Evolutionary conservation across 2,113 vertebrate genomes (phyloP).

Genomic region (Athene noctua): DNA sequence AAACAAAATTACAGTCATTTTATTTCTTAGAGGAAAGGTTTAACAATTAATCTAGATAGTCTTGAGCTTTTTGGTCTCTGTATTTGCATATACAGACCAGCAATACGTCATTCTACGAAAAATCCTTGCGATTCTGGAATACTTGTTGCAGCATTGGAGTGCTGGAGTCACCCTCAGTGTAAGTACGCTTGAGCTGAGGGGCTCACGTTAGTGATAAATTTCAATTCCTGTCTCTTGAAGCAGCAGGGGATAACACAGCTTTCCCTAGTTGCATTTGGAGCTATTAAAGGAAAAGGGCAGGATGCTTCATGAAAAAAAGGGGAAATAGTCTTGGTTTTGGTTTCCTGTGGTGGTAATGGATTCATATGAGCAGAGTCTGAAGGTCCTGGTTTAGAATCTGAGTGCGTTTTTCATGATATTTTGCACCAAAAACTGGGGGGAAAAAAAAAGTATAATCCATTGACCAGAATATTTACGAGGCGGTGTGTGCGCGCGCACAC

Average conservation of each 20-base stretch:
- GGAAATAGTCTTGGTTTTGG: slow-evolving; percentile 36
- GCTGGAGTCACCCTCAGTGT: background rate
- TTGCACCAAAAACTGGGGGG: background rate
- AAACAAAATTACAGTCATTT: slow-evolving; percentile 38
- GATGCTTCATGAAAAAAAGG: background rate
- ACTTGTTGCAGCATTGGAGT: background rate
- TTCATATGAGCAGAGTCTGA: background rate
- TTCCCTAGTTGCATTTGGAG: background rate
- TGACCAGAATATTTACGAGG: background rate
- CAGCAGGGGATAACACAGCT: background rate
- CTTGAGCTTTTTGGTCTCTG: background rate
- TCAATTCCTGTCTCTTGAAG: background rate
- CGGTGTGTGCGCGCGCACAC: background rate
- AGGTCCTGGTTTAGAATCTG: background rate
- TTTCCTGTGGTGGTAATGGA: slow-evolving; percentile 4
- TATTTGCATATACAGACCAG: background rate
- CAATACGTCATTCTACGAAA: background rate
- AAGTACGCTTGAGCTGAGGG: background rate
- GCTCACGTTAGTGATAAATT: background rate
- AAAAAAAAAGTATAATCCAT: background rate
- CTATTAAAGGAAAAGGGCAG: slow-evolving; percentile 1
- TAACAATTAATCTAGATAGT: background rate
- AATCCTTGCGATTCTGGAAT: background rate
- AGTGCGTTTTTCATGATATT: background rate
- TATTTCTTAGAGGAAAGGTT: slow-evolving; percentile 25